phyloP scores from a whole-genome alignment of 2,888 invertebrate genomes.

The Caradrina clavipalpis region DNA sequence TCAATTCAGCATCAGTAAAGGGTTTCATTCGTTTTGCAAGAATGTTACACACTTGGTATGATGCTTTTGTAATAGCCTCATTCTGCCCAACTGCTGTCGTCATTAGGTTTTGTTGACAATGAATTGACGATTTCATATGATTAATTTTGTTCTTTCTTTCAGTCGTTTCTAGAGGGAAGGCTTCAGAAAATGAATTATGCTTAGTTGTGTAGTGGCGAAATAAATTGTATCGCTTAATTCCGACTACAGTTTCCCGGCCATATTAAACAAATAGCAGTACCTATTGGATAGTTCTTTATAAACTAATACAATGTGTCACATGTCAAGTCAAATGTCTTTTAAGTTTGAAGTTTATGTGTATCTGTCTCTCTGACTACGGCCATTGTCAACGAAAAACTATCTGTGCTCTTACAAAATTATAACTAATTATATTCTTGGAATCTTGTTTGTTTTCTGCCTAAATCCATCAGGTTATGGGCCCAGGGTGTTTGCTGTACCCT shows the following conservation, averaged over 20 bases:
- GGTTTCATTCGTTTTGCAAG: slow-evolving; percentile 1
- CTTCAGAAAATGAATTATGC: not conserved
- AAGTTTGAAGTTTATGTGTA: no score
- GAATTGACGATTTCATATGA: not conserved
- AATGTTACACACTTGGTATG: slow-evolving; percentile 6
- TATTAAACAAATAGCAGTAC: slow-evolving; percentile 7
- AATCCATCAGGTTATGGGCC: no score
- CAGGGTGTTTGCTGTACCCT: no score
- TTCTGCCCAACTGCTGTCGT: slow-evolving; percentile 3
- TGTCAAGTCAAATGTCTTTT: no score
- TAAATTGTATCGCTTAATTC: slow-evolving; percentile 6
- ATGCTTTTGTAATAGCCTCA: slow-evolving; percentile 4
- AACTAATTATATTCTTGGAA: no score
- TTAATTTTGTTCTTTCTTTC: slow-evolving; percentile 4
- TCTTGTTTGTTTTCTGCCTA: no score
- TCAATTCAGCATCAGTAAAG: slow-evolving; percentile 7
- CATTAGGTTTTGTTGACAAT: slow-evolving; percentile 1
- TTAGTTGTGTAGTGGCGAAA: slow-evolving; percentile 6
- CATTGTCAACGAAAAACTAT: no score
- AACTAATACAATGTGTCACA: no score
- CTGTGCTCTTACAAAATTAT: no score
- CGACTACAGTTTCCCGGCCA: not conserved
- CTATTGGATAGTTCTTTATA: no score
- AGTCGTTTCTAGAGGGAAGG: not conserved
- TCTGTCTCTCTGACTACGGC: no score